These are phyloP conservation scores for Mnemiopsis leidyi DNA, from an alignment of 37 sponge, comb jelly and placozoan genomes.

Conservation along the genomic window DNA sequence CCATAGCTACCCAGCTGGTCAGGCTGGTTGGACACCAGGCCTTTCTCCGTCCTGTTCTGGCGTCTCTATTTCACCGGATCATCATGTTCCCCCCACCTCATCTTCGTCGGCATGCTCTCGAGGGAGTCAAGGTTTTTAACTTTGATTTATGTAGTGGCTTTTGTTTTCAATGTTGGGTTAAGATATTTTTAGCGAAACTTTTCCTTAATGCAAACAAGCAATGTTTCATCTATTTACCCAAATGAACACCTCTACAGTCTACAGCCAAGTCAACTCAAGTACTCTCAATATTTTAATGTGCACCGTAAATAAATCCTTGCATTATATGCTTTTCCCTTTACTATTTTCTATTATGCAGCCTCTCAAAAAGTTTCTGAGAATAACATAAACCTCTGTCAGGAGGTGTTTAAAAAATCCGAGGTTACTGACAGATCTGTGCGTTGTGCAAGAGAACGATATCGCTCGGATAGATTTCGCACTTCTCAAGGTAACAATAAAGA, in stretches of 20 bases:
- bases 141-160: too few species aligned
- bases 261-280: too few species aligned
- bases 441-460: slow-evolving; percentile 31
- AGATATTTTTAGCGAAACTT: too few species aligned
- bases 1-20: slow-evolving; percentile 49
- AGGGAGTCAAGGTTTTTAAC: slow-evolving; percentile 64
- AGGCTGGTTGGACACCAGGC: slow-evolving; percentile 32
- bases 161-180: too few species aligned
- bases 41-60: slow-evolving; percentile 66
- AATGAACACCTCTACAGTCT: too few species aligned
- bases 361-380: too few species aligned
- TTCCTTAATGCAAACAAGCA: too few species aligned
- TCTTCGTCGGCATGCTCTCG: slow-evolving; percentile 36
- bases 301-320: too few species aligned
- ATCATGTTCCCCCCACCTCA: slow-evolving; percentile 65
- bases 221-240: too few species aligned
- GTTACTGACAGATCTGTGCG: slow-evolving; percentile 52
- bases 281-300: too few species aligned
- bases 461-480: slow-evolving; percentile 61
- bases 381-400: neutral
- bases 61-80: slow-evolving; percentile 50
- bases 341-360: too few species aligned
- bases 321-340: too few species aligned
- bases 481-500: slow-evolving; percentile 17
- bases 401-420: slow-evolving; percentile 27